Evolutionary conservation across 1,140 invertebrate genomes (phyloP), one percentile per base, ranked within the genome.

Genomic region (Hypsibius dujardini): DNA sequence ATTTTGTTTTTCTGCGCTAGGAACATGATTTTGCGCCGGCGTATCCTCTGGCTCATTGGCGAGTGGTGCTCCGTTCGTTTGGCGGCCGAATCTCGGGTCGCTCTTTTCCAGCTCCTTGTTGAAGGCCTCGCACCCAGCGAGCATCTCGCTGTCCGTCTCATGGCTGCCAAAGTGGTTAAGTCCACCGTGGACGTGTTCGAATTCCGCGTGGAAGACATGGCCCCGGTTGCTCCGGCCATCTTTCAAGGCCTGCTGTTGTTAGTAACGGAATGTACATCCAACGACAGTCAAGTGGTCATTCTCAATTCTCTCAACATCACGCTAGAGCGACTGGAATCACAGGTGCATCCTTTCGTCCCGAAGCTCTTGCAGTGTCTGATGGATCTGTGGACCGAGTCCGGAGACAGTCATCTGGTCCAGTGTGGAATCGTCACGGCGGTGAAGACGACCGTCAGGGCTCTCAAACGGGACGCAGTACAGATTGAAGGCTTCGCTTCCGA

Each of bases 331-430:
- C 12, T 67, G 62, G 62, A 67, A 42, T 12, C 62, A 3, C 62
- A 67, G 12, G 42, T 67, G 12, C 62, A 42, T 12, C 62, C 62
- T 7, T 67, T 67, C 45, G 12, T 67, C 3, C 3, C 12, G 12
- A 12, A 67, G 62, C 12, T 67, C 12, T 42, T 67, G 12, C 12
- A 67, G 42, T 67, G 62, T 42, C 62, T 67, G 12, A 15, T 45
- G 12, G 12, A 3, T 7, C 45, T 67, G 42, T 67, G 62, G 62
- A 12, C 12, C 12, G 42, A 45, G 3, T 15, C 12, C 45, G 12
- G 12, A 15, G 62, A 67, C 12, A 67, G 42, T 67, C 62, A 67
- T 67, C 42, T 67, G 62, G 42, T 67, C 3, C 62, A 67, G 62
- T 67, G 12, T 67, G 62, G 62, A 7, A 42, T 67, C 3, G 62